Evolutionary conservation across 2,888 invertebrate genomes (phyloP), one percentile per base, ranked within the genome.

Genomic region (Gandaritis pyraliata): DNA sequence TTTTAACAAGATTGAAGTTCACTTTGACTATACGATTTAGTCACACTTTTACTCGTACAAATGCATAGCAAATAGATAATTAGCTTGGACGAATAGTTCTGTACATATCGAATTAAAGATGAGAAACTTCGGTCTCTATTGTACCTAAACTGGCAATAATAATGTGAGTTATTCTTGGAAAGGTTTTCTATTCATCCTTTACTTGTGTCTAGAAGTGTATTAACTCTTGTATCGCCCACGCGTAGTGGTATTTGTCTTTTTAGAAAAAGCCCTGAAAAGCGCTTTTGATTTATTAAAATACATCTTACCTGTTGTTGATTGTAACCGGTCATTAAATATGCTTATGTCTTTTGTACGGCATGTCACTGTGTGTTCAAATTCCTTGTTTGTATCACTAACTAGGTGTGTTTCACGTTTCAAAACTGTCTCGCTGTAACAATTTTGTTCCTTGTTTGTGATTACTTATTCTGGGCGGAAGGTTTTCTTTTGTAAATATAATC

Each of bases 31-130:
- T 23, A 43, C 15, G 13, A 47, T 46, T 43, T 57, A 57, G 36
- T 58, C 51, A 45, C 55, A 67, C 56, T 65, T 61, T 68, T 65
- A 48, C 47, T 61, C 68, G 57, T 63, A 58, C 55, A 61, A 65
- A 65, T 57, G 65, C 61, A 62, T 67, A 56, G 60, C 63, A 60
- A 65, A 56, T 66, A 50, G 61, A 61, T 15, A 23, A 56, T 62
- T 68, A 62, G 61, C 64, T 74, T 72, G 68, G 62, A 70, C 70
- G 63, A 68, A 66, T 74, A 69, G 66, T 68, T 72, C 72, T 78
- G 78, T 78, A 81, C 77, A 81, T 80, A 81, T 78, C 73, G 75
- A 73, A 72, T 73, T 77, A 76, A 73, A 69, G 70, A 54, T 73
- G 66, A 68, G 67, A 72, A 75, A 73, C 72, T 68, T 70, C 58